phyloP scores from a whole-genome alignment of 1,140 invertebrate species.

The Drosophila asahinai region DNA sequence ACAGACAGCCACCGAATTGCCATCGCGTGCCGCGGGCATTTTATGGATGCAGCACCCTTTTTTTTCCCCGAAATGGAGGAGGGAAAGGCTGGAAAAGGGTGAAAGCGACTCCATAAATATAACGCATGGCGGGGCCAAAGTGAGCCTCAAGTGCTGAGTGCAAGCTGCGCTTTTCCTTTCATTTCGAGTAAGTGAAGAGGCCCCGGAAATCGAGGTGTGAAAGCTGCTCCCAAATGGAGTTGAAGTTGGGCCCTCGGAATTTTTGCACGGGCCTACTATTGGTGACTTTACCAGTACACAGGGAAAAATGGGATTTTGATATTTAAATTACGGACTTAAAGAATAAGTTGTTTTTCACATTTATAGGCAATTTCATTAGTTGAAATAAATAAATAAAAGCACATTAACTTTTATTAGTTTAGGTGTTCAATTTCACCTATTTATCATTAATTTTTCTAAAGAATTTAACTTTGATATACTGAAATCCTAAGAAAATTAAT shows the following conservation, averaged over 20 bases:
- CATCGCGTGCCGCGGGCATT: conserved; percentile 31
- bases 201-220: conserved; percentile 57
- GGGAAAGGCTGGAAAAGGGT: background rate
- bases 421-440: no score
- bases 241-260: background rate
- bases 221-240: conserved; percentile 27
- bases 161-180: conserved; percentile 35
- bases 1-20: conserved; percentile 58
- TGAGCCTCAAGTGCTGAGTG: conserved; percentile 73
- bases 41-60: conserved; percentile 23
- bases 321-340: no score
- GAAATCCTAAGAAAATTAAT: no score
- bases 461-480: no score
- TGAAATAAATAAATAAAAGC: no score
- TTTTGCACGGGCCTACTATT: background rate
- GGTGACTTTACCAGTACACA: background rate
- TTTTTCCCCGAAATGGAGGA: background rate
- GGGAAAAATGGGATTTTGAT: background rate
- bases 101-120: conserved; percentile 50
- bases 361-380: no score
- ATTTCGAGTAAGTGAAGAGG: conserved; percentile 53
- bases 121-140: conserved; percentile 51
- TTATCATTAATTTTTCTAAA: no score
- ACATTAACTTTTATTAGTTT: no score
- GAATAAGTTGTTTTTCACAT: background rate